Evolutionary conservation across 2,888 invertebrate genomes (phyloP).

Genomic region (Oasisia sp.): DNA sequence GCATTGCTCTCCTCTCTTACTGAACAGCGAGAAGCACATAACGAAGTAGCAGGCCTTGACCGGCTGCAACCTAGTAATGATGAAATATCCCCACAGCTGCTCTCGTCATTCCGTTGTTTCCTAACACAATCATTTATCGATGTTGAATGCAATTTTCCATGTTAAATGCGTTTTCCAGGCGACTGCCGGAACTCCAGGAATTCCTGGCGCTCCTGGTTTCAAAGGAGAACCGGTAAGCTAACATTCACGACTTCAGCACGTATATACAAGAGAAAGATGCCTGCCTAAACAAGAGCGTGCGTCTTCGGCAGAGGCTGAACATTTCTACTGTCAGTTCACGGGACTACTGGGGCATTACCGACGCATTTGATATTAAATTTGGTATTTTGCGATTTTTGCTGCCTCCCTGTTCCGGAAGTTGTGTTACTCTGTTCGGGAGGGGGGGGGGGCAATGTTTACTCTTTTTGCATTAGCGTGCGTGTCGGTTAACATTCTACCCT

Average conservation of each 20-base stretch:
- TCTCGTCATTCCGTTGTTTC: background rate
- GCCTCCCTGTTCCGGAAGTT: background rate
- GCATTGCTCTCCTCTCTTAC: no score
- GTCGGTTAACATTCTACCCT: background rate
- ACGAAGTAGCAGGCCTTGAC: no score
- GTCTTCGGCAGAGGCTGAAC: background rate
- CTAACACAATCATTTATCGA: background rate
- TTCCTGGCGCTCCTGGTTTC: background rate
- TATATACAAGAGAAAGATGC: background rate
- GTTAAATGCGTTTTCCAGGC: slow-evolving; percentile 12
- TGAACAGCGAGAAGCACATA: no score
- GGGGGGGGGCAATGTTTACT: background rate
- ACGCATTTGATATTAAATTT: background rate
- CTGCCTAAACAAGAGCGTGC: background rate
- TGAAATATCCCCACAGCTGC: no score
- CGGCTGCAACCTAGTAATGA: no score
- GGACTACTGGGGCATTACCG: background rate
- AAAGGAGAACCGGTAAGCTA: background rate
- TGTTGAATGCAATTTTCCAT: background rate
- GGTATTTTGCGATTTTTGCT: background rate
- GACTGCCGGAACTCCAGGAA: background rate
- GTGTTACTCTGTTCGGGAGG: background rate
- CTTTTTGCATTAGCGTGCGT: background rate
- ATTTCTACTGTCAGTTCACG: background rate
- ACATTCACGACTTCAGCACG: background rate